Evolutionary conservation across 2,113 vertebrate species (phyloP).

Genomic region (Mormoops blainvillei): DNA sequence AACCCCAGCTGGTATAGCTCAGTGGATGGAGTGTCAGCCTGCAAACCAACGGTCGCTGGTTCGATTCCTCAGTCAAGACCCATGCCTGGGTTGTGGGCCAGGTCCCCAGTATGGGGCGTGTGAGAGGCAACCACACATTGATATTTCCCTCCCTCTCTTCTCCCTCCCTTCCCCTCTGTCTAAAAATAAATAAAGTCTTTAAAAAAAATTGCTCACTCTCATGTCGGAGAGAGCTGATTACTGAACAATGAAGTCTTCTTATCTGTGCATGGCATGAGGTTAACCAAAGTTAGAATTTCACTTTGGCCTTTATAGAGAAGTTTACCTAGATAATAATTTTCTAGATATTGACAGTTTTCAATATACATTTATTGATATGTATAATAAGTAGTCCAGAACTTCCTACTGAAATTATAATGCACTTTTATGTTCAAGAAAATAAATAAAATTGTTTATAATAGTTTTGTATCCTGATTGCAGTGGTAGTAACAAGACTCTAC

Average conservation of each 20-base stretch:
- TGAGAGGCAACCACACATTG: too few relatives aligned
- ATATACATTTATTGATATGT: neutral
- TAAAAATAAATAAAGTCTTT: too few relatives aligned
- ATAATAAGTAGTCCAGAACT: neutral
- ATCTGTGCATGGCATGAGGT: neutral
- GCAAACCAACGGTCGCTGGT: too few relatives aligned
- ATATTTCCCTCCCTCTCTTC: too few relatives aligned
- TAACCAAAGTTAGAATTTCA: neutral
- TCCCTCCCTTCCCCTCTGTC: too few relatives aligned
- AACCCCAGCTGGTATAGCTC: too few relatives aligned
- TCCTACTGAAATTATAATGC: neutral
- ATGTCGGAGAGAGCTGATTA: neutral
- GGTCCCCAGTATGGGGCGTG: too few relatives aligned
- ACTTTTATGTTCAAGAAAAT: neutral
- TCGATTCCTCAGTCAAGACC: too few relatives aligned
- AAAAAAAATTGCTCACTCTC: neutral
- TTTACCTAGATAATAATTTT: neutral
- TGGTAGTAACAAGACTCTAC: neutral
- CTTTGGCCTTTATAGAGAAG: neutral
- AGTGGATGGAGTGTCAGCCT: too few relatives aligned
- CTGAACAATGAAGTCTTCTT: neutral
- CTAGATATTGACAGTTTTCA: neutral
- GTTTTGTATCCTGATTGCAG: neutral
- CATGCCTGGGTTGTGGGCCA: too few relatives aligned
- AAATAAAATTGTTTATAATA: neutral